These are phyloP conservation scores for Celastrina argiolus DNA, from an alignment of 2,888 invertebrate species.

Conservation along the genomic window DNA sequence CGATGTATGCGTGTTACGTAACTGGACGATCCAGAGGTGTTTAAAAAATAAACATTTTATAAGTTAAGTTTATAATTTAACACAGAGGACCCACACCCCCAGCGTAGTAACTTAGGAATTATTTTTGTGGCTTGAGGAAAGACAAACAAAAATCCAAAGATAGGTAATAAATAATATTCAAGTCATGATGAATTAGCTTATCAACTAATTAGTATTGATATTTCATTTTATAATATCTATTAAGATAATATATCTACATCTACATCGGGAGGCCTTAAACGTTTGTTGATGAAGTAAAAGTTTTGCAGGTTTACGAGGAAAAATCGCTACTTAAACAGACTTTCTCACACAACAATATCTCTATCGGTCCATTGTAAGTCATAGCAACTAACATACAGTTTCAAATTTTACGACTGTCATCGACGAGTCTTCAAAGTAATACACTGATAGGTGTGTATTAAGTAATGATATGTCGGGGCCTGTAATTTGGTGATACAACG, in stretches of 20 bases:
- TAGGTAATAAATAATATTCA: neutral
- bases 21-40: too few relatives aligned
- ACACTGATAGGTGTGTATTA: slow-evolving; percentile 5
- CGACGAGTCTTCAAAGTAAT: neutral
- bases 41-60: too few relatives aligned
- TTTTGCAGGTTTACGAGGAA: too few relatives aligned
- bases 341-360: too few relatives aligned
- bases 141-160: neutral
- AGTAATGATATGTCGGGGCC: slow-evolving; percentile 7
- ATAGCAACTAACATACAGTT: neutral
- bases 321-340: too few relatives aligned
- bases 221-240: neutral
- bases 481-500: slow-evolving; percentile 13
- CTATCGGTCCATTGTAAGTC: too few relatives aligned
- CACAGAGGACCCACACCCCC: too few relatives aligned
- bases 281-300: too few relatives aligned
- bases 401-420: neutral
- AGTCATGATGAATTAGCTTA: neutral
- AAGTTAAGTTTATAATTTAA: too few relatives aligned
- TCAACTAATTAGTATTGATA: neutral
- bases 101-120: neutral
- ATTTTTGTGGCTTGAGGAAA: neutral
- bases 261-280: too few relatives aligned
- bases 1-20: too few relatives aligned
- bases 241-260: too few relatives aligned